Evolutionary conservation across 2,888 invertebrate genomes (phyloP), one percentile per base, ranked within the genome.

Genomic region (Drosophila quinaria): DNA sequence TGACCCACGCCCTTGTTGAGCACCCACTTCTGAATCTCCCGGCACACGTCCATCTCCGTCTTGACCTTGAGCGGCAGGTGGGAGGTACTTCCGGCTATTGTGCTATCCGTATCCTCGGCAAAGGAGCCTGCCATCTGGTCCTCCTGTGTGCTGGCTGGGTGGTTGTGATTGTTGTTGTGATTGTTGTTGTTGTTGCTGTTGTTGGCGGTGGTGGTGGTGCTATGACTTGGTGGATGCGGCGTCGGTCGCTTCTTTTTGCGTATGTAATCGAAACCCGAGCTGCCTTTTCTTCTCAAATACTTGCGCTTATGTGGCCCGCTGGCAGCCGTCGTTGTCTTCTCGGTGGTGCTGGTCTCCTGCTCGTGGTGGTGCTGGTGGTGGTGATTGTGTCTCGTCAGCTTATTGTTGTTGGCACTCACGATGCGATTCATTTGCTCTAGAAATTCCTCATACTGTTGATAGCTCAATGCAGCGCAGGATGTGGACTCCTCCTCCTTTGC

Each of bases 1-100:
- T 98, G 98, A 8, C 98, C 98, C 37, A 98, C 95, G 55, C 98
- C 97, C 92, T 98, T 98, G 92, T 98, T 98, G 59, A 98, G 95
- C 71, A 98, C 97, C 97, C 98, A 97, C 77, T 96, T 95, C 91
- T 97, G 96, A 70, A 97, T 96, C 93, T 97, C 97, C 83, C 95
- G 95, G 76, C 96, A 96, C 59, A 97, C 96, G 91, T 97, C 97
- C 81, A 96, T 81, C 68, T 93, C 93, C 9, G 88, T 91, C 56
- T 92, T 92, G 17, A 86, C 65, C 61, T 90, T 87, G 1, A 72
- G 41, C 1, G 89, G 69, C 52, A 77, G 35, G 11, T 75, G 73
- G 1, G 37, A 62, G 10, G 54, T 74, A 46, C 87, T 89, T 35
- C 84, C 84, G 1, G 84, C 87, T 13, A 87, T 69, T 3, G 85